Base-by-base conservation (phyloP, 2,888 invertebrate genomes). In the Clitarchus hookeri region DNA sequence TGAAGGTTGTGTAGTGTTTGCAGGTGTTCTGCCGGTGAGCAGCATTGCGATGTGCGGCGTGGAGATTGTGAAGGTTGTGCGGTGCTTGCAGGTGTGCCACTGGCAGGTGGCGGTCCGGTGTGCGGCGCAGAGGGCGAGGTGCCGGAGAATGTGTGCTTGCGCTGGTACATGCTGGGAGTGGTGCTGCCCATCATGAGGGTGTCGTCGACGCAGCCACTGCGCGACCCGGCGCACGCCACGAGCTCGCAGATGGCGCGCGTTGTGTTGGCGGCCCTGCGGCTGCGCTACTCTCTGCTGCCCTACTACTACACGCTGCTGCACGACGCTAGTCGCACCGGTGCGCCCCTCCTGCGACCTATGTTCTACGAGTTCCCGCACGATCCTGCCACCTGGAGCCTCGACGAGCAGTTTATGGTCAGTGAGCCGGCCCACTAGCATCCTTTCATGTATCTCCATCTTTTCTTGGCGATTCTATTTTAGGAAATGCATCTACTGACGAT, bases 151-250 rank as follows among this genome's bases (percentile, higher is more conserved):
- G 90, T 95, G 8, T 96, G 96, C 88, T 90, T 95, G 0, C 92
- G 84, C 88, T 96, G 96, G 96, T 94, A 95, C 88, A 93, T 95
- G 90, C 92, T 95, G 11, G 94, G 94, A 0, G 93, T 94, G 0
- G 94, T 94, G 84, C 92, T 95, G 89, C 96, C 96, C 0, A 90
- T 94, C 88, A 91, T 94, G 54, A 92, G 93, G 87, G 92, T 94
- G 82, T 91, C 93, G 85, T 93, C 93, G 0, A 92, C 91, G 87
- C 25, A 88, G 9, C 90, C 91, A 53, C 87, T 89, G 16, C 91
- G 93, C 89, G 92, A 93, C 89, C 93, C 94, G 0, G 87, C 91
- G 8, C 91, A 92, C 26, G 93, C 94, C 85, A 89, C 90, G 6
- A 88, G 90, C 36, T 92, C 92, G 1, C 93, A 91, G 25, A 91